These are phyloP conservation scores for Malaclemys terrapin DNA, from an alignment of 2,113 vertebrate species.

Conservation along the genomic window DNA sequence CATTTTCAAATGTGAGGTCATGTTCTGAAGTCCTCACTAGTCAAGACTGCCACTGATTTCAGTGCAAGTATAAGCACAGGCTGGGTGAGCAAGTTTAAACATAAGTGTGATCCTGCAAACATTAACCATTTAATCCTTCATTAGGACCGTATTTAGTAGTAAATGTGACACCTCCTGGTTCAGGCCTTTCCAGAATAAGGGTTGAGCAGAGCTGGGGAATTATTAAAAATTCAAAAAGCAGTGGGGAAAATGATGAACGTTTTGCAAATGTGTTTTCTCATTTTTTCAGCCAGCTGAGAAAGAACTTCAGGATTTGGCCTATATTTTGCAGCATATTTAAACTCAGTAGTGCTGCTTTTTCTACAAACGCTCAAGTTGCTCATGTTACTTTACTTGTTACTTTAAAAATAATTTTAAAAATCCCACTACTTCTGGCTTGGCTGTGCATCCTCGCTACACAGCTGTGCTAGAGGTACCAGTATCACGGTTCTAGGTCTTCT, in stretches of 20 bases:
- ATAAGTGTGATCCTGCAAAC: background rate
- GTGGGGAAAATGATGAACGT: background rate
- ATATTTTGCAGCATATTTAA: background rate
- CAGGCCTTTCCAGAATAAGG: background rate
- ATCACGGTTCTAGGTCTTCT: background rate
- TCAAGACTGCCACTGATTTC: conserved; percentile 43
- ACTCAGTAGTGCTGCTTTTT: background rate
- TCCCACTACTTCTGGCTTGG: background rate
- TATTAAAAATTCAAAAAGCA: background rate
- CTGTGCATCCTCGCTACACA: background rate
- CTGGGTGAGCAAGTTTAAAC: background rate
- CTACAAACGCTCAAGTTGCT: background rate
- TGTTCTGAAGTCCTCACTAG: conserved; percentile 53
- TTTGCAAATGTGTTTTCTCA: background rate
- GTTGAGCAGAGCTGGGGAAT: background rate
- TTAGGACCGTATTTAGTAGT: background rate
- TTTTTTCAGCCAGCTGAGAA: background rate
- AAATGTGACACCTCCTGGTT: background rate
- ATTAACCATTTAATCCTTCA: background rate
- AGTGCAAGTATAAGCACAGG: background rate
- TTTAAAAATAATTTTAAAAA: background rate
- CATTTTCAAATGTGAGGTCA: conserved; percentile 61
- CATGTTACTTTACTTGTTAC: background rate
- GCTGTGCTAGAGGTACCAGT: background rate
- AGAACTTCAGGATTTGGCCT: background rate